A percentile compares a stretch with the other conserved stretches of the same genome.
These are phyloP conservation scores for Drosophila arawakana DNA, from an alignment of 1,140 invertebrate genomes.

Conservation along the genomic window DNA sequence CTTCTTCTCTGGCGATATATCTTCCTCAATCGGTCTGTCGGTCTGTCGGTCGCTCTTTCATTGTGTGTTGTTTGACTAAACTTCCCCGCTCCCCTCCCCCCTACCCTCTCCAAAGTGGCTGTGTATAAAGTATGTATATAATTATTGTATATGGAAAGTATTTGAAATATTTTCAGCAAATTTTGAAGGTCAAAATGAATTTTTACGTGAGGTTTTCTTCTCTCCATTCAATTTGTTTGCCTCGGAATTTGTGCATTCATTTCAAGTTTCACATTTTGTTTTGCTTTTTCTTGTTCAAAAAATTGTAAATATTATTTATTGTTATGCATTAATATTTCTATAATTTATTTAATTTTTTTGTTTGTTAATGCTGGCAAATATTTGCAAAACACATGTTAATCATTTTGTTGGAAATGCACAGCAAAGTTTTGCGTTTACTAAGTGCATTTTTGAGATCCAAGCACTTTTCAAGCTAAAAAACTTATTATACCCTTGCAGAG, in stretches of 20 bases:
- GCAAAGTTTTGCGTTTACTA: background rate
- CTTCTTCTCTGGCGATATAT: background rate
- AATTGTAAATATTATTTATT: background rate
- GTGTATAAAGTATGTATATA: background rate
- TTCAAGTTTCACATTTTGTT: background rate
- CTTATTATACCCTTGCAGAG: too few species aligned
- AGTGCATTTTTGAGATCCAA: background rate
- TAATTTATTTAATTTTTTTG: background rate
- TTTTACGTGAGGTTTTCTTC: conserved; percentile 25
- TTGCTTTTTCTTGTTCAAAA: background rate
- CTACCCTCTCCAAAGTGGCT: background rate
- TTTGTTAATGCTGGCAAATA: background rate
- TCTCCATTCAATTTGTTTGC: background rate
- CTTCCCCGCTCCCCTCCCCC: background rate
- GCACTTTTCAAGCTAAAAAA: too few species aligned
- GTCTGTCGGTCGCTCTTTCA: background rate
- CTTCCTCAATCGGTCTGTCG: background rate
- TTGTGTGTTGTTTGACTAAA: conserved; percentile 16
- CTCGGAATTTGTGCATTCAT: too few species aligned
- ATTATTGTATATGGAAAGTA: conserved; percentile 7
- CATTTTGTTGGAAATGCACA: background rate
- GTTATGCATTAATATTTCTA: background rate
- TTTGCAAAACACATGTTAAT: background rate
- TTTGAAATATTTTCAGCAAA: conserved; percentile 18
- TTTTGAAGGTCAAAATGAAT: conserved; percentile 19